Conservation (phyloP, 2,113 vertebrate genomes). For the Cisticola juncidis region DNA sequence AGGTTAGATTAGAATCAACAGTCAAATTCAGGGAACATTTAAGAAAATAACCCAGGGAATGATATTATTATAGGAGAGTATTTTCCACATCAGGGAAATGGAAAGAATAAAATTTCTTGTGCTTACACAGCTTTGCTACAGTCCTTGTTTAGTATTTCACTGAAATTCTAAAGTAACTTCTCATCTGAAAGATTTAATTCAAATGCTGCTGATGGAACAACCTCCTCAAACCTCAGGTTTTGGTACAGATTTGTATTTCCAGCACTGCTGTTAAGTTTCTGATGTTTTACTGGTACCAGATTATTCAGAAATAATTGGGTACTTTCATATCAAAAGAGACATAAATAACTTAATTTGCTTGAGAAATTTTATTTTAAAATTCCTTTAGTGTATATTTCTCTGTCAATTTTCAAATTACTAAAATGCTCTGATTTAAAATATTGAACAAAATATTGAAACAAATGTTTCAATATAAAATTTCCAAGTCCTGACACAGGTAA, state of each 20-base stretch:
- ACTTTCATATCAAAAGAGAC: background rate
- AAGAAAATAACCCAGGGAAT: background rate
- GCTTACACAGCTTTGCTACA: background rate
- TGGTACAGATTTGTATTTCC: background rate
- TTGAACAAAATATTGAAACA: background rate
- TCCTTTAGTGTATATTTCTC: background rate
- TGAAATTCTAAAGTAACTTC: background rate
- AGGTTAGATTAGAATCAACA: background rate
- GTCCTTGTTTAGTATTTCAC: background rate
- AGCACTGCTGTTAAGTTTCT: background rate
- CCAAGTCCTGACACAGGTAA: background rate
- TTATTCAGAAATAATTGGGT: conserved; percentile 24
- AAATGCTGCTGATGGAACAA: background rate
- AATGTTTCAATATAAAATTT: background rate
- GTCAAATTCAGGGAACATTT: background rate
- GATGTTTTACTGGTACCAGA: background rate
- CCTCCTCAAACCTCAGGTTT: background rate
- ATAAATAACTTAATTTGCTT: background rate
- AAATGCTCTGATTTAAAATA: background rate
- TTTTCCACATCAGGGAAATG: background rate
- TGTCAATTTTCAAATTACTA: background rate
- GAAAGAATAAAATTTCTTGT: background rate
- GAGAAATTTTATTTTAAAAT: background rate
- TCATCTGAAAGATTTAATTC: background rate
- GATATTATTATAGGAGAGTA: background rate